Evolutionary conservation across 1,140 invertebrate species (phyloP).

Genomic region (Meloidogyne hapla): DNA sequence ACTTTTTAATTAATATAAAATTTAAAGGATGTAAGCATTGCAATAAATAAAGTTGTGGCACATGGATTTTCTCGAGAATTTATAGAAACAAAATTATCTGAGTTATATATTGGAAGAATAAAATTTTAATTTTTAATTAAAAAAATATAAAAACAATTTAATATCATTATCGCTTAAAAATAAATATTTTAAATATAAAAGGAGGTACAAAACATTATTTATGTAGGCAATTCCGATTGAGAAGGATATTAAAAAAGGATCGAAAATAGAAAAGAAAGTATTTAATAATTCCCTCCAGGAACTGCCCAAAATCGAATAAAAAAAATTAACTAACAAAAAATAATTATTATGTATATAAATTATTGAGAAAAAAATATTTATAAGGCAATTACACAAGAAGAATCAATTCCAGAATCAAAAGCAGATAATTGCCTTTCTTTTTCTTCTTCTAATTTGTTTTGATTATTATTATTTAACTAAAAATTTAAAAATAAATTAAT

Average conservation of each 20-base stretch:
- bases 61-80: slow-evolving; percentile 19
- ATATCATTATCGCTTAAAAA: too few relatives aligned
- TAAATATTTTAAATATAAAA: too few relatives aligned
- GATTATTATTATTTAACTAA: neutral
- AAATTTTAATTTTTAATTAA: neutral
- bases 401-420: slow-evolving; percentile 6
- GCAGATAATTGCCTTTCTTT: neutral
- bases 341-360: neutral
- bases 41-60: slow-evolving; percentile 1
- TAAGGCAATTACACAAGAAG: neutral
- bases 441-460: slow-evolving; percentile 1
- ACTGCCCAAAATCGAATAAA: neutral
- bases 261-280: too few relatives aligned
- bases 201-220: too few relatives aligned
- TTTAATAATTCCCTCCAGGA: too few relatives aligned
- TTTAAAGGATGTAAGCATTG: slow-evolving; percentile 24
- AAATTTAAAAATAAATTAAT: too few relatives aligned
- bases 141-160: too few relatives aligned
- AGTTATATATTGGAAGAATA: slow-evolving; percentile 17
- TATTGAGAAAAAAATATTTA: neutral
- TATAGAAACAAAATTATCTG: slow-evolving; percentile 17
- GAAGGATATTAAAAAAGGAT: too few relatives aligned
- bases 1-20: too few relatives aligned
- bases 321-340: neutral
- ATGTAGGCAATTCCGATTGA: too few relatives aligned